Evolutionary conservation across 2,113 vertebrate genomes (phyloP), one percentile per base, ranked within the genome.

Genomic region (Echinops telfairi): DNA sequence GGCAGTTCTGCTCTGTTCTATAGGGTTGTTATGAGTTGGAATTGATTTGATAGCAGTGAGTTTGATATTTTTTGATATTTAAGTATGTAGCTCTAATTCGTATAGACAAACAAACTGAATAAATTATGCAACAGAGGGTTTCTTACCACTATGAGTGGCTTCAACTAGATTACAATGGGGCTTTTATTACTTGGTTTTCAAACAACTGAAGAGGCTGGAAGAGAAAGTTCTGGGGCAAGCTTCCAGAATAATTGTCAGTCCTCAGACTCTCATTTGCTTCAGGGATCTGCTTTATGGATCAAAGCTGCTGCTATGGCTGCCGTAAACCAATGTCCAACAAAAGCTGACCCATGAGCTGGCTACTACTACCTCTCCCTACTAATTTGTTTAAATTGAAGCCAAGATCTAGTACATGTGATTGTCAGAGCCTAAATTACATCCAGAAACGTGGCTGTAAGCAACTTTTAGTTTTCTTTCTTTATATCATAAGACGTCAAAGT

Each of bases 401-500:
- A 6, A 70, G 16, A 4, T n/a, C 29, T 64, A 89, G 29, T 36
- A 40, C 11, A 43, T 19, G 31, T 83, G 57, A 82, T 22, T 75
- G 29, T 20, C 16, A 25, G 64, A 66, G 64, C 25, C 20, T 8
- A 66, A 66, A 60, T 84, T 20, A 84, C 10, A 75, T 31, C 15
- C 40, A 87, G 57, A 84, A 25, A 79, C 31, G 40, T 85, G 31
- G 8, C 3, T 81, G 14, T 22, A 68, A 82, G 36, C 1, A 8
- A 87, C 40, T 81, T 81, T 68, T n/a, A 84, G 22, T 80, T 91
- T 86, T 89, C 70, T 79, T 53, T 68, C 12, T 88, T 84, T 70
- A 4, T 27, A 73, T 43, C 66, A 25, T 3, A 80, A 53, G 47
- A 53, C 10, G 47, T 53, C 62, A 38, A 91, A 83, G 29, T 86